These are phyloP conservation scores for Drosophila ochracea DNA, from an alignment of 2,888 invertebrate genomes.

Conservation along the genomic window DNA sequence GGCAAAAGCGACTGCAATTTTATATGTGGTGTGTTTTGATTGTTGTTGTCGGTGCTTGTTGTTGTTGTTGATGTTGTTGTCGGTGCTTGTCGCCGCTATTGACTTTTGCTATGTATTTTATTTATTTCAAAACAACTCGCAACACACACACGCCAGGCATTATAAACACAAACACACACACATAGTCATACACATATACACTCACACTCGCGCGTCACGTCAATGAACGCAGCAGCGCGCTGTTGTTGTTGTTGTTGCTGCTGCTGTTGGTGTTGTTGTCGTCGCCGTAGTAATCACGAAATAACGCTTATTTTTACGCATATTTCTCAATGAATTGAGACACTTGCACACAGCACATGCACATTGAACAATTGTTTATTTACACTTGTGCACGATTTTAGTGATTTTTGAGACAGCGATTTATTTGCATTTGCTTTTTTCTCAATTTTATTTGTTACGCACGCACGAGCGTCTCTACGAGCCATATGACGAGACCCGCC, in stretches of 20 bases:
- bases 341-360: conserved; percentile 49
- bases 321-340: conserved; percentile 67
- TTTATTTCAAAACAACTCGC: conserved; percentile 67
- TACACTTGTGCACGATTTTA: conserved; percentile 66
- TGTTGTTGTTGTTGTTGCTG: conserved; percentile 46
- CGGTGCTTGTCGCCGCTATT: conserved; percentile 28
- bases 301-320: conserved; percentile 69
- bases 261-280: conserved; percentile 54
- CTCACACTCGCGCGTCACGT: conserved; percentile 77
- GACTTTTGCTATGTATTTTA: conserved; percentile 46
- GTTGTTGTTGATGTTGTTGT: conserved; percentile 40
- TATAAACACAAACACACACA: conserved; percentile 48
- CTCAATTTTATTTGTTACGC: conserved; percentile 75
- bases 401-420: conserved; percentile 49
- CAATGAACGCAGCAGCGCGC: conserved; percentile 81
- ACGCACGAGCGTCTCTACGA: conserved; percentile 66
- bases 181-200: conserved; percentile 48
- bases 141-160: conserved; percentile 46
- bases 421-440: conserved; percentile 57
- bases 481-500: conserved; percentile 80
- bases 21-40: conserved; percentile 63
- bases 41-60: conserved; percentile 41
- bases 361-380: conserved; percentile 68
- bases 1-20: conserved; percentile 42
- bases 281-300: conserved; percentile 63